Percentiles rank a stretch among this genome's conserved stretches.
phyloP scores from a whole-genome alignment of 2,888 invertebrate species.

The Onthophagus sagittarius region DNA sequence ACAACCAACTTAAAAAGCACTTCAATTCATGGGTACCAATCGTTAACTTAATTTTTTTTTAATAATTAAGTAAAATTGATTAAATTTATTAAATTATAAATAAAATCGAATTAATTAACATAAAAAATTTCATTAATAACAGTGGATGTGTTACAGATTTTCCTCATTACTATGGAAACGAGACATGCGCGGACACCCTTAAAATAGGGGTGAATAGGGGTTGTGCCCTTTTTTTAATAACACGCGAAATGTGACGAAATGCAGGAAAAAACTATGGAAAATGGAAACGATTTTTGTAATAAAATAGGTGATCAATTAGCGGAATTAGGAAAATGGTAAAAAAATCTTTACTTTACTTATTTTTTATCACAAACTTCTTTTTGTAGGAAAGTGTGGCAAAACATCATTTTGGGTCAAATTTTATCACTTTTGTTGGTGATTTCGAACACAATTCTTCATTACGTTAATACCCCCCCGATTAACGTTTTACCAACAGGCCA shows the following conservation, averaged over 20 bases:
- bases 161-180: slow-evolving; percentile 3
- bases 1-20: too few relatives aligned
- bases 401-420: slow-evolving; percentile 70
- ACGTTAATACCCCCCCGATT: slow-evolving; percentile 64
- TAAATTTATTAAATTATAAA: too few relatives aligned
- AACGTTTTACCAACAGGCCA: slow-evolving; percentile 77
- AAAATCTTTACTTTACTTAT: neutral
- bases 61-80: too few relatives aligned
- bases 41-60: too few relatives aligned
- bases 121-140: too few relatives aligned
- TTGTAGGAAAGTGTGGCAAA: slow-evolving; percentile 68
- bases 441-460: slow-evolving; percentile 70
- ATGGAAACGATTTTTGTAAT: slow-evolving; percentile 56
- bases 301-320: slow-evolving; percentile 64
- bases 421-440: slow-evolving; percentile 73
- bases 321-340: slow-evolving; percentile 66
- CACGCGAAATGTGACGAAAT: slow-evolving; percentile 20
- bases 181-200: slow-evolving; percentile 29
- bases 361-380: neutral
- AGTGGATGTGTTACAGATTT: too few relatives aligned
- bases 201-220: slow-evolving; percentile 29
- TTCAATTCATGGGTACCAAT: too few relatives aligned
- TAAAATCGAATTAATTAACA: too few relatives aligned
- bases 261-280: slow-evolving; percentile 35
- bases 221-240: slow-evolving; percentile 20